Evolutionary conservation across 1,140 invertebrate species (phyloP).

Genomic region (Papilio machaon): DNA sequence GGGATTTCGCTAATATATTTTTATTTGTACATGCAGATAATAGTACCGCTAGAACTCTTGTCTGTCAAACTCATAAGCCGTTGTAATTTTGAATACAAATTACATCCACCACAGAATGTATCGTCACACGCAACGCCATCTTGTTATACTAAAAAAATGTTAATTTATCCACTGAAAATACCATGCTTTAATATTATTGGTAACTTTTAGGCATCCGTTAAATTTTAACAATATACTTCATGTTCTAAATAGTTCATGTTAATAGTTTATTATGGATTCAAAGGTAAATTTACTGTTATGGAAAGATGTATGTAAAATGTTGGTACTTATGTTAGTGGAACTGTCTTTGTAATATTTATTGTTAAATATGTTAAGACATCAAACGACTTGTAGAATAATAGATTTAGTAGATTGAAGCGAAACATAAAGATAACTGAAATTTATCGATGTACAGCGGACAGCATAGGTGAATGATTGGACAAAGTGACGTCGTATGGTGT

Average conservation of each 20-base stretch:
- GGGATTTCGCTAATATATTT: slow-evolving; percentile 71
- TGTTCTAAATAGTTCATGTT: background rate
- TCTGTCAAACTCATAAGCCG: slow-evolving; percentile 57
- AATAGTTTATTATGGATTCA: background rate
- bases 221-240: background rate
- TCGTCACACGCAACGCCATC: slow-evolving; percentile 17
- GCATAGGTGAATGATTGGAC: slow-evolving; percentile 11
- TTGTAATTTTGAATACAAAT: slow-evolving; percentile 70
- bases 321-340: background rate
- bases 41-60: slow-evolving; percentile 64
- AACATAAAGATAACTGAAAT: slow-evolving; percentile 40
- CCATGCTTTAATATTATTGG: background rate
- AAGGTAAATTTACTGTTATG: background rate
- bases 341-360: background rate
- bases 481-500: slow-evolving; percentile 46
- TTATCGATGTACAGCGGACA: slow-evolving; percentile 41
- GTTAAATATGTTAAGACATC: background rate
- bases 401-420: background rate
- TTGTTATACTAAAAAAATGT: slow-evolving; percentile 1
- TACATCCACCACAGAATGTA: background rate
- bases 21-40: slow-evolving; percentile 77
- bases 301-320: background rate
- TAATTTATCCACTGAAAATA: background rate
- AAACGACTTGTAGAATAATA: background rate
- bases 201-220: background rate